Evolutionary conservation across 2,888 invertebrate species (phyloP), one percentile per base, ranked within the genome.

Genomic region (Mactromeris polynyma): DNA sequence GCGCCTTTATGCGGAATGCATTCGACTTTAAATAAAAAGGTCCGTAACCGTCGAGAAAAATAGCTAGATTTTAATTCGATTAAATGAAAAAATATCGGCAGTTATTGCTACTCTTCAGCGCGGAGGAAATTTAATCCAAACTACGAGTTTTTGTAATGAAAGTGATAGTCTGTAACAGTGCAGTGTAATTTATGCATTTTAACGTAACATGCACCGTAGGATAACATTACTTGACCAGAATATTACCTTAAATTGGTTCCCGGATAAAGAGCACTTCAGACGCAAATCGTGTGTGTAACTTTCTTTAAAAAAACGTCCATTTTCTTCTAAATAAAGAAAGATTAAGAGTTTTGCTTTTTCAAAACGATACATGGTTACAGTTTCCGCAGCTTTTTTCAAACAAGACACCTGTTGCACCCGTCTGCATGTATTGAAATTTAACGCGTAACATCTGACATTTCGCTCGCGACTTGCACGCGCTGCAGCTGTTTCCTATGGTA

Each of bases 401-500:
- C 36, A 31, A 42, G 77, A n/a, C 84, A 84, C 78, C 84, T 84
- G 84, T 78, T 84, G 84, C 84, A 84, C 69, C 31, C 82, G 82
- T 69, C 83, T 73, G 54, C 42, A 81, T 42, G 31, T 54, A 46
- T 51, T 33, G 42, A 81, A 81, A 54, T 46, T 33, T 21, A 26
- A 81, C 42, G 36, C 51, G 84, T 84, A 84, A 81, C 81, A 86
- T 86, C 51, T 81, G 85, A 85, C 64, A 40, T 69, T 26, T 81
- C 26, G 80, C 85, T 64, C 85, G 80, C 42, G 85, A 58, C 81
- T 64, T 36, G 81, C 85, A 86, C 85, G 85, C 81, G 85, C 69
- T 83, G 73, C 83, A 83, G 83, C 83, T 83, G 83, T 83, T 46
- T 33, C 9, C 73, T 42, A 42, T 73, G 33, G 42, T 73, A 33